These are phyloP conservation scores for Drosophila funebris DNA, from an alignment of 1,140 invertebrate genomes.

Conservation along the genomic window DNA sequence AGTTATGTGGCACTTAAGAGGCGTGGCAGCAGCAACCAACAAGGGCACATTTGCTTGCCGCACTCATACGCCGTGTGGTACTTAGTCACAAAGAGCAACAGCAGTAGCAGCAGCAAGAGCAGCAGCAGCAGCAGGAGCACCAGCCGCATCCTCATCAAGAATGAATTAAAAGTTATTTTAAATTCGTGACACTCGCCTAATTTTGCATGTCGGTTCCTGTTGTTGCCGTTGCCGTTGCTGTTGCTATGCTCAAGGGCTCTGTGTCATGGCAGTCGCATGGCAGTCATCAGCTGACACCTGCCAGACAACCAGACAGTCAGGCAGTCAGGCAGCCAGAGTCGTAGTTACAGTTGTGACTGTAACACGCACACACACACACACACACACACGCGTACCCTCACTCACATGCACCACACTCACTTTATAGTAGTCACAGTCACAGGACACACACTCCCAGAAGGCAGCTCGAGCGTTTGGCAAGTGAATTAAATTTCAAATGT, in stretches of 20 bases:
- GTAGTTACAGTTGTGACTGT: slow-evolving; percentile 54
- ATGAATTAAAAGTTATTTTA: slow-evolving; percentile 83
- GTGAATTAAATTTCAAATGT: slow-evolving; percentile 82
- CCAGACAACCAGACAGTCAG: slow-evolving; percentile 41
- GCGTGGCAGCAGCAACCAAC: slow-evolving; percentile 48
- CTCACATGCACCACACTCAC: slow-evolving; percentile 2
- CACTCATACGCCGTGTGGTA: slow-evolving; percentile 68
- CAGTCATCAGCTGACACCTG: slow-evolving; percentile 72
- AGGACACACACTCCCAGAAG: slow-evolving; percentile 6
- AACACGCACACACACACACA: slow-evolving; percentile 43
- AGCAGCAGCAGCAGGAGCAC: slow-evolving; percentile 34
- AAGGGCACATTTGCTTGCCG: slow-evolving; percentile 67
- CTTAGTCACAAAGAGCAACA: slow-evolving; percentile 9
- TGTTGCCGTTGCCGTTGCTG: slow-evolving; percentile 25
- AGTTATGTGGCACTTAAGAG: slow-evolving; percentile 74
- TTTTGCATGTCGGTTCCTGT: slow-evolving; percentile 60
- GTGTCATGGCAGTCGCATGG: slow-evolving; percentile 35
- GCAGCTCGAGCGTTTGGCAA: slow-evolving; percentile 42
- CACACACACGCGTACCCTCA: slow-evolving; percentile 12
- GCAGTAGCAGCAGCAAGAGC: background rate
- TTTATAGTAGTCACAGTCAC: slow-evolving; percentile 7
- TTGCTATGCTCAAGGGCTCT: slow-evolving; percentile 65
- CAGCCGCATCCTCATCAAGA: slow-evolving; percentile 71
- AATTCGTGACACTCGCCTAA: slow-evolving; percentile 82
- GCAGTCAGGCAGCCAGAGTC: slow-evolving; percentile 2